phyloP scores from a whole-genome alignment of 2,888 invertebrate genomes.

The Rugalucina vietnamica region DNA sequence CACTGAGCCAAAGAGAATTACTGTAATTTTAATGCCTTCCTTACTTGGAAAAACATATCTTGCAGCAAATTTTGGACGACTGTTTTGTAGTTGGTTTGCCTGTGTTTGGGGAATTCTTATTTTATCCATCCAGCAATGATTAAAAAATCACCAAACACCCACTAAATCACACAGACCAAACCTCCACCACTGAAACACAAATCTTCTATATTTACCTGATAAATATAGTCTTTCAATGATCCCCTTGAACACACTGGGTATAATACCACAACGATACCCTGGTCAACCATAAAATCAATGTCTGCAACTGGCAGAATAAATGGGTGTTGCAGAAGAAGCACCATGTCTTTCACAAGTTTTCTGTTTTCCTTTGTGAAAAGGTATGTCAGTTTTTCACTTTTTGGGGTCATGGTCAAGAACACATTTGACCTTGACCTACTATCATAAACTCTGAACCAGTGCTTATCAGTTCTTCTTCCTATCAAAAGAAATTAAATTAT shows the following conservation, averaged over 20 bases:
- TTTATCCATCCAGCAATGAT: no score
- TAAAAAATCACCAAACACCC: no score
- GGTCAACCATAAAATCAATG: constrained; percentile 88
- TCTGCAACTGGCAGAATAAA: constrained; percentile 96
- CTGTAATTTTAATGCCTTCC: no score
- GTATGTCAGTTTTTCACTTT: constrained; percentile 86
- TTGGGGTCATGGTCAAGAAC: constrained; percentile 89
- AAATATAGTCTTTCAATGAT: constrained; percentile 95
- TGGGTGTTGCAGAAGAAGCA: constrained; percentile 91
- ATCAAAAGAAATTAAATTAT: constrained; percentile 23
- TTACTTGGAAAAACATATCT: no score
- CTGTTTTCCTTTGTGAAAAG: constrained; percentile 88
- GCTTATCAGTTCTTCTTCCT: constrained; percentile 93
- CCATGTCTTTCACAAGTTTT: constrained; percentile 90
- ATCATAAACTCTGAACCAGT: constrained; percentile 96
- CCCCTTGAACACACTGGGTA: constrained; percentile 93
- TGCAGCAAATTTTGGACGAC: no score
- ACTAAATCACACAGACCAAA: no score
- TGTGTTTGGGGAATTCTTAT: no score
- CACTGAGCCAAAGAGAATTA: no score
- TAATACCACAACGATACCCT: constrained; percentile 88
- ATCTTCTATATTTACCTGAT: constrained; percentile 90
- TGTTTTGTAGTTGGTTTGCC: no score
- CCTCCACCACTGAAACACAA: no score
- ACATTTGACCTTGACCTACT: constrained; percentile 91